Percentiles rank a stretch among this genome's conserved stretches.
phyloP scores from a whole-genome alignment of 2,888 invertebrate species.

The Ptychoptera contaminata region DNA sequence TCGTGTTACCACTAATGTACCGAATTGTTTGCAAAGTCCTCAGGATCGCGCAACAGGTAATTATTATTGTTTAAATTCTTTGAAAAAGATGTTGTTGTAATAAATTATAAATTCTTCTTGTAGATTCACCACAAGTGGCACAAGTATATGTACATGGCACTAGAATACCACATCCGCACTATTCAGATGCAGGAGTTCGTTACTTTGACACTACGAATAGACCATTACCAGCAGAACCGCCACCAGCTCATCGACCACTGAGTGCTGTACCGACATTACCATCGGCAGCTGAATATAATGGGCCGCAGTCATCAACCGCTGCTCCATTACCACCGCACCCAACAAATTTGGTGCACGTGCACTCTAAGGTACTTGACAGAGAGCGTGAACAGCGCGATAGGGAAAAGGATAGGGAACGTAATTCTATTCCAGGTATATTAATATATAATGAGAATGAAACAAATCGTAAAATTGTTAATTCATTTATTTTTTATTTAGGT shows the following conservation, averaged over 20 bases:
- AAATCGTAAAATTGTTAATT: background rate
- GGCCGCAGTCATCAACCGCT: conserved; percentile 10
- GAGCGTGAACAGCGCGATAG: conserved; percentile 17
- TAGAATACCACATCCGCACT: conserved; percentile 33
- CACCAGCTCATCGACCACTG: conserved; percentile 37
- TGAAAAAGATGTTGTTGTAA: background rate
- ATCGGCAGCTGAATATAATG: conserved; percentile 9
- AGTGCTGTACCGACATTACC: conserved; percentile 28
- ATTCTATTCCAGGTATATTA: conserved; percentile 15
- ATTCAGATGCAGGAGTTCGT: conserved; percentile 29
- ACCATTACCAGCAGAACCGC: conserved; percentile 39
- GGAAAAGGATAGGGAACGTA: conserved; percentile 19
- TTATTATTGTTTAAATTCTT: background rate
- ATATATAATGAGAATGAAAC: background rate
- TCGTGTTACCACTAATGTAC: conserved; percentile 42
- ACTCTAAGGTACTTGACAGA: conserved; percentile 4
- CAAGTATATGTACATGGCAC: conserved; percentile 43
- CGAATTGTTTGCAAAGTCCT: conserved; percentile 51
- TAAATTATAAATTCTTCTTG: background rate
- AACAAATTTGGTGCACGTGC: conserved; percentile 16
- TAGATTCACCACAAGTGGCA: conserved; percentile 51
- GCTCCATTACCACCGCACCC: conserved; percentile 16
- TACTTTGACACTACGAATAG: conserved; percentile 35
- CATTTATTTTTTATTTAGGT: conserved; percentile 10
- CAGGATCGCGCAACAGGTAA: conserved; percentile 49